These are phyloP conservation scores for Athetis lepigone DNA, from an alignment of 2,888 invertebrate species.

Conservation along the genomic window DNA sequence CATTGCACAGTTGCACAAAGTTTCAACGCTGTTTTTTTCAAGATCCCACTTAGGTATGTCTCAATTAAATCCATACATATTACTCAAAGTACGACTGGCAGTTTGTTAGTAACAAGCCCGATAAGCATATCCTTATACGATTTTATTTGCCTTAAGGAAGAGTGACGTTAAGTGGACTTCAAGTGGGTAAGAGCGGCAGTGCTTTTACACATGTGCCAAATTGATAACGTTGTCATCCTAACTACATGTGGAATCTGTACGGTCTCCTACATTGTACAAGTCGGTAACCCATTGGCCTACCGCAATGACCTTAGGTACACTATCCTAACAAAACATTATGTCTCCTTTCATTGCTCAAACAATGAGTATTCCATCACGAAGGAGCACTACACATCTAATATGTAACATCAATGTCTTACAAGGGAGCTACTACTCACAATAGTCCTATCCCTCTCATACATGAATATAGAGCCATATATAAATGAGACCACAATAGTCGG, in stretches of 20 bases:
- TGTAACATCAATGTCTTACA: slow-evolving; percentile 34
- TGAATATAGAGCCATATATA: slow-evolving; percentile 9
- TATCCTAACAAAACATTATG: slow-evolving; percentile 20
- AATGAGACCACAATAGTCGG: slow-evolving; percentile 63
- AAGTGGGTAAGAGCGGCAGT: slow-evolving; percentile 39
- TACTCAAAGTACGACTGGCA: slow-evolving; percentile 22
- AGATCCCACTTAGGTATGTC: neutral
- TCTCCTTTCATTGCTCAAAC: slow-evolving; percentile 28
- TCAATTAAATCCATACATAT: slow-evolving; percentile 26
- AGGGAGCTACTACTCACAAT: slow-evolving; percentile 32
- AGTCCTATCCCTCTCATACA: slow-evolving; percentile 22
- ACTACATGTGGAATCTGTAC: slow-evolving; percentile 5
- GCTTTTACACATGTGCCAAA: slow-evolving; percentile 46
- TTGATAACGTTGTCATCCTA: slow-evolving; percentile 23
- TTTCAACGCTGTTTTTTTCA: neutral
- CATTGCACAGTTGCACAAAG: neutral
- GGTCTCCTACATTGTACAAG: neutral
- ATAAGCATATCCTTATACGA: slow-evolving; percentile 51
- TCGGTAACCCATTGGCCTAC: slow-evolving; percentile 26
- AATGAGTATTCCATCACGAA: slow-evolving; percentile 40
- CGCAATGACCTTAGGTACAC: slow-evolving; percentile 18
- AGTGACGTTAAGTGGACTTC: slow-evolving; percentile 53
- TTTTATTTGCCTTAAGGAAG: slow-evolving; percentile 55
- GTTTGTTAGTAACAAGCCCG: slow-evolving; percentile 40
- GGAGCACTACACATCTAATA: slow-evolving; percentile 33